phyloP scores from a whole-genome alignment of 2,888 invertebrate species.

The Morinoia aosen region DNA sequence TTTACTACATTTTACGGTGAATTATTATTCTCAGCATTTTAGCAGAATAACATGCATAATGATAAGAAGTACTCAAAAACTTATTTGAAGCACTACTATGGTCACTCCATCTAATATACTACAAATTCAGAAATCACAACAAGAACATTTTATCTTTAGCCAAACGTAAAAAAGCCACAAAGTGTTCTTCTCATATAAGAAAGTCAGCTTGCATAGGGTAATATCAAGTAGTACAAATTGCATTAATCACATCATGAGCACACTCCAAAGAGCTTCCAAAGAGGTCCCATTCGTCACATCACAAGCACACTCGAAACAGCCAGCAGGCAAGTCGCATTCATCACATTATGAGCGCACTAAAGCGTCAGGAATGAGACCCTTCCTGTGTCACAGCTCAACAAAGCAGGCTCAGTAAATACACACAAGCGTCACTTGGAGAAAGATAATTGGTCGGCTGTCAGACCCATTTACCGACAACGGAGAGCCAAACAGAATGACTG shows the following conservation, averaged over 20 bases:
- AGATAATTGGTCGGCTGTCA: background rate
- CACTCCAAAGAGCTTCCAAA: background rate
- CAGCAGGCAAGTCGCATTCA: background rate
- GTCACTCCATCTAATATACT: too few species aligned
- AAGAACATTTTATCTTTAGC: too few species aligned
- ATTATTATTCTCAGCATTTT: background rate
- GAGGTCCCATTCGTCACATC: background rate
- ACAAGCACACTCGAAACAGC: background rate
- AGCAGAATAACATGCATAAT: background rate
- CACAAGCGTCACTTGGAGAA: background rate
- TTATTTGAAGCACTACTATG: background rate
- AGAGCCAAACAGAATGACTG: conserved; percentile 91
- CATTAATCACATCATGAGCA: background rate
- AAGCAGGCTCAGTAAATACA: conserved; percentile 10
- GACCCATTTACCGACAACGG: conserved; percentile 85
- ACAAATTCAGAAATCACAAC: too few species aligned
- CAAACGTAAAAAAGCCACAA: too few species aligned
- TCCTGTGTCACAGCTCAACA: background rate
- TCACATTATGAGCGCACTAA: background rate
- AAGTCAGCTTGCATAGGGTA: background rate
- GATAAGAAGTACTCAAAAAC: background rate
- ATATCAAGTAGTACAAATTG: background rate
- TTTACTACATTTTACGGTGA: background rate
- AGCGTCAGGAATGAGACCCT: background rate
- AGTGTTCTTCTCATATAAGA: too few species aligned